Evolutionary conservation across 1,140 invertebrate species (phyloP), one percentile per base, ranked within the genome.

Genomic region (Nephotettix cincticeps): DNA sequence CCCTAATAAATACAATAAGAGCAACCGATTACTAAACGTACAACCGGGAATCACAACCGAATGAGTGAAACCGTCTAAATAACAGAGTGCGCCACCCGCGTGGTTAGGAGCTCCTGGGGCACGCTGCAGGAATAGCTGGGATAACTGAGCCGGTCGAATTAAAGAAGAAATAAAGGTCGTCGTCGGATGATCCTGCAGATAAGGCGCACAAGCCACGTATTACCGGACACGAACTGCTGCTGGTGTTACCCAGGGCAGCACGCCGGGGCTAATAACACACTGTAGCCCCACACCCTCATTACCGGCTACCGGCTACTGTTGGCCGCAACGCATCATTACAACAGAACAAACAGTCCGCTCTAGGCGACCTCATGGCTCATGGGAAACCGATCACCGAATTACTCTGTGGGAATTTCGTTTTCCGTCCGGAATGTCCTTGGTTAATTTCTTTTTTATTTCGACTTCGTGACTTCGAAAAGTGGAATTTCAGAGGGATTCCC

Each of bases 131-230:
- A 6, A 9, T 40, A 3, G n/a, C 3, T 51, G 47, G 47, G 25
- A 61, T 27, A 14, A 61, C 9, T 3, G 21, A 23, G 56, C 56
- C 56, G 23, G 28, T 28, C 56, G 56, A 61, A 61, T 61, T 61
- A 61, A 13, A 61, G 56, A 61, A 61, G 56, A 61, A 61, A 61
- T 61, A 61, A 61, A 61, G 56, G 23, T 23, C 47, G 21, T 54
- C 4, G 47, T 4, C 23, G 56, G 56, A 19, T 51, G 47, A 51
- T 51, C 47, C 19, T 2, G 56, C 56, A 21, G 56, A 61, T 61
- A 61, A 61, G 56, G 56, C 21, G 56, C 56, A 61, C 56, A 61
- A 29, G 56, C 56, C 56, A 4, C 23, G 56, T 29, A 61, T 61
- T 61, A 61, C 56, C 19, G 9, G 23, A 23, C 56, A 25, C 14